phyloP scores from a whole-genome alignment of 2,888 invertebrate species.

The Ornithoptera priamus region DNA sequence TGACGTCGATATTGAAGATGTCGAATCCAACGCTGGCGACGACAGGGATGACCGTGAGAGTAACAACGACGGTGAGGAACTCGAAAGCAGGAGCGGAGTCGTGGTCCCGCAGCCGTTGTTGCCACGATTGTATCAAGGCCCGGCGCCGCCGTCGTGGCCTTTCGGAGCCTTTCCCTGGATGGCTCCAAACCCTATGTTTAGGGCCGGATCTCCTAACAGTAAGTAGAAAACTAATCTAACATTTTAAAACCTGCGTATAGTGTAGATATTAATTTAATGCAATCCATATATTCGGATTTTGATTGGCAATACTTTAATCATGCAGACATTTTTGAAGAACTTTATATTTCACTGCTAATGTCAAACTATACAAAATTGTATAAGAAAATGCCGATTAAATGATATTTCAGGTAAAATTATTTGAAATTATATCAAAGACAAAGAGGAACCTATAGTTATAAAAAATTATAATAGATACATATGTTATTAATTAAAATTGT shows the following conservation, averaged over 20 bases:
- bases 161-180: slow-evolving; percentile 85
- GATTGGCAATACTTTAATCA: no score
- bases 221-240: slow-evolving; percentile 47
- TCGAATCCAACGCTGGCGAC: slow-evolving; percentile 66
- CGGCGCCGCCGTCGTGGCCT: slow-evolving; percentile 79
- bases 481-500: no score
- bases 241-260: neutral
- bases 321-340: no score
- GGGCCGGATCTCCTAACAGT: slow-evolving; percentile 81
- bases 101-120: slow-evolving; percentile 84
- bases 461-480: no score
- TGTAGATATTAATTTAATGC: neutral
- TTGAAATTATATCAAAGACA: no score
- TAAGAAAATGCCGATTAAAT: no score
- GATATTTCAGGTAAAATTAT: no score
- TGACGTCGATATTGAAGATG: slow-evolving; percentile 75
- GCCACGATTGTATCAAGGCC: slow-evolving; percentile 80
- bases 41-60: slow-evolving; percentile 69
- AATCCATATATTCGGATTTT: no score
- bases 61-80: slow-evolving; percentile 69
- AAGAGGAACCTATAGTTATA: no score
- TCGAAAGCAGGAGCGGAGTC: slow-evolving; percentile 75
- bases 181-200: slow-evolving; percentile 81
- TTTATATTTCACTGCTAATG: no score
- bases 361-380: no score